Evolutionary conservation across 2,113 vertebrate species (phyloP).

Genomic region (Marmota monax): DNA sequence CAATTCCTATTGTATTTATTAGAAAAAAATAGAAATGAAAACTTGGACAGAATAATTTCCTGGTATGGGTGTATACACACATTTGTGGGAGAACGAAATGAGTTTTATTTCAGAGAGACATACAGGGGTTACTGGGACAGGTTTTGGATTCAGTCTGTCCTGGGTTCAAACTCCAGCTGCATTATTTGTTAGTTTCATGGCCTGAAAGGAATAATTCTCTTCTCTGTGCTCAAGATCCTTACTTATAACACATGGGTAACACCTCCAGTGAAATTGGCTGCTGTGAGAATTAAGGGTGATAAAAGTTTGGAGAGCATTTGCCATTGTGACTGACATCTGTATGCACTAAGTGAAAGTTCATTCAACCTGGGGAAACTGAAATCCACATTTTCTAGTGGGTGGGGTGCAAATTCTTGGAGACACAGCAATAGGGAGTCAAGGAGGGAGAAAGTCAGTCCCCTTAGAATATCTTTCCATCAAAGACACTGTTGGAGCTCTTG

Average conservation of each 20-base stretch:
- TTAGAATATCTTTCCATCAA: neutral
- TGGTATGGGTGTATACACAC: neutral
- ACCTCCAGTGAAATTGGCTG: neutral
- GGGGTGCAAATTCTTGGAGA: neutral
- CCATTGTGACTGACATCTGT: neutral
- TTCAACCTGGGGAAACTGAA: neutral
- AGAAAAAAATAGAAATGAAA: conserved; percentile 11
- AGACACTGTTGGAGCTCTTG: neutral
- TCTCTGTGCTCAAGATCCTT: neutral
- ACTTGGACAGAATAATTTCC: neutral
- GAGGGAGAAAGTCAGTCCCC: neutral
- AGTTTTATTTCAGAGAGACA: conserved; percentile 18
- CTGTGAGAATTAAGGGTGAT: neutral
- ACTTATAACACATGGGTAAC: neutral
- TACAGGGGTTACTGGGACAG: neutral
- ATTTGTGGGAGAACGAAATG: neutral
- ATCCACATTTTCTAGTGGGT: neutral
- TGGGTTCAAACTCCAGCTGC: neutral
- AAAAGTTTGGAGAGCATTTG: neutral
- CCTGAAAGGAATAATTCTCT: neutral
- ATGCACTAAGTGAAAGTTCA: neutral
- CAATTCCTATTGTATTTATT: neutral
- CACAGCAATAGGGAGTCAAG: neutral
- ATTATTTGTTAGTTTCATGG: neutral
- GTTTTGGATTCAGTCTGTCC: neutral